Base-by-base conservation (phyloP, 2,797 vertebrate species). In the Simalia tracyae region DNA sequence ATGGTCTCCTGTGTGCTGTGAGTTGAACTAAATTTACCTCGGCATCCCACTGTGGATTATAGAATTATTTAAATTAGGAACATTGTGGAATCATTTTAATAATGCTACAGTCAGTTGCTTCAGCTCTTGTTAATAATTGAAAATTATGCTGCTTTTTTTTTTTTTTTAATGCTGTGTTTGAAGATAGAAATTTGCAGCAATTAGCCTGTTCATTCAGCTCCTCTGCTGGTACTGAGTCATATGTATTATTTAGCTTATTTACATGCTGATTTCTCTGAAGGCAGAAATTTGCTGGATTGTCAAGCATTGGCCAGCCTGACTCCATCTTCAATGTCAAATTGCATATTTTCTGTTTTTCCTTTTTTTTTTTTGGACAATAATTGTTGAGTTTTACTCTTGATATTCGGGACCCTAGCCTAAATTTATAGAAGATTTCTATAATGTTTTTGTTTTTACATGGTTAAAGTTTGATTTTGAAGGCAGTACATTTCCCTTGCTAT, bases 91-190 rank as follows among this genome's bases (percentile, higher is more conserved):
- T 66, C 4, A n/a, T 89, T 93, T 86, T 28, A 94, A 93, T 91
- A 90, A 92, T 68, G 17, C 22, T 63, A 17, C 14, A 89, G 66
- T 46, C 89, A 76, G 46, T 87, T 93, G 56, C 59, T 92, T 59
- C n/a, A 92, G 14, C 17, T 54, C 86, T 90, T 81, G 22, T 86
- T 90, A 93, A 46, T 92, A 91, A 88, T 81, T 90, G 87, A 90
- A 86, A 92, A 84, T 72, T 50, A 89, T 86, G 59, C 1, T 72
- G 72, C 36, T 81, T 76, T 46, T 24, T 36, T 81, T 24, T 36
- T 81, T 36, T 88, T 31, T 64, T 26, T 22, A 92, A 42, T 66
- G 36, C 63, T 1, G 0, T 88, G 57, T 92, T 92, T 60, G 92
- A 42, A 22, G 9, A 76, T 56, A 72, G 59, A 64, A 54, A 50